Conservation (phyloP, 1,140 invertebrate genomes). For the Trachymyrmex septentrionalis region DNA sequence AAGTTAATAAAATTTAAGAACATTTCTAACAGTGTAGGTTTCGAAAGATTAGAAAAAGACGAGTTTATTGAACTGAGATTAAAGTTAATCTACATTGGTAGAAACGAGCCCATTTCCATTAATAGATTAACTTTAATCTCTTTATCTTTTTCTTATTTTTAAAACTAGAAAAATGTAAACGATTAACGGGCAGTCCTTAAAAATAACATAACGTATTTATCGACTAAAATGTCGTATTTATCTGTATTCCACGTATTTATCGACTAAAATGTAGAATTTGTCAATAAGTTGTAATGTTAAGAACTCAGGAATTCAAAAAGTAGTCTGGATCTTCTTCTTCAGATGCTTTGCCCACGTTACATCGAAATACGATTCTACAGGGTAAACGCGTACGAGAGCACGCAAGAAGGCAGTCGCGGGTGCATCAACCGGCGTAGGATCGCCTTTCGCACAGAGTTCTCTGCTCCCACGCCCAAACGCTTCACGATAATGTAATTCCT, state of each 20-base stretch:
- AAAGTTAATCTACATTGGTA: no score
- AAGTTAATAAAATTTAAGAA: no score
- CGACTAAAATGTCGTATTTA: background rate
- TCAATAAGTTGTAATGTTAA: background rate
- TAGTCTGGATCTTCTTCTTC: background rate
- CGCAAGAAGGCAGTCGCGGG: slow-evolving; percentile 65
- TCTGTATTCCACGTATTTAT: background rate
- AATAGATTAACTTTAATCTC: no score
- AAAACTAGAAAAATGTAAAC: no score
- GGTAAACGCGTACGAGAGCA: slow-evolving; percentile 6
- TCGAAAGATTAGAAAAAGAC: no score
- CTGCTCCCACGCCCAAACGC: slow-evolving; percentile 82
- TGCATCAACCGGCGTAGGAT: slow-evolving; percentile 70
- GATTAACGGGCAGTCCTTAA: no score
- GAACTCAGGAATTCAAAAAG: background rate
- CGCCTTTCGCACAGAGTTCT: slow-evolving; percentile 54
- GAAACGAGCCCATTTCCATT: no score
- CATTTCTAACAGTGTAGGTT: no score
- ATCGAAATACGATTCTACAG: background rate
- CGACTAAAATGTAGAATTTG: no score
- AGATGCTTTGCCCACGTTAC: background rate
- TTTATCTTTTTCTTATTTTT: no score
- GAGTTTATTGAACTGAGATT: no score
- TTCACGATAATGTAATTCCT: slow-evolving; percentile 81
- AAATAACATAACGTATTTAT: background rate